Evolutionary conservation across 2,888 invertebrate genomes (phyloP), one percentile per base, ranked within the genome.

Genomic region (Drosophila macrospina): DNA sequence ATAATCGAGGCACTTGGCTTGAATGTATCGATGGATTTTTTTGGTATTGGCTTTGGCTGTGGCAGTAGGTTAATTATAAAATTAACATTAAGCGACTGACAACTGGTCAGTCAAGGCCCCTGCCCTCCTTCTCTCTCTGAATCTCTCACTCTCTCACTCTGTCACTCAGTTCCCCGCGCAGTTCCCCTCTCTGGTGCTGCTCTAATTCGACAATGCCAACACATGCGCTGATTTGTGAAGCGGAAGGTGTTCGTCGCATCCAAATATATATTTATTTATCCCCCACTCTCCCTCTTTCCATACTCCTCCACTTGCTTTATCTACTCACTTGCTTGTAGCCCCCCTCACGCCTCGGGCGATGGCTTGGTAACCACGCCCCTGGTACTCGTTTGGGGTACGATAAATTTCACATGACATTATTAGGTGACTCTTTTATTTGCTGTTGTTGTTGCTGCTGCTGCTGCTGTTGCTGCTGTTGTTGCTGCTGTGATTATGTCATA

Each of bases 331-430:
- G 54, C 61, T 76, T 61, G 47, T 65, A 70, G 42, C 55, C 42
- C 54, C 48, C 48, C 8, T 54, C 30, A 16, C 39, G 20, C 52
- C 16, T 39, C 8, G 5, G 28, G 39, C 52, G 51, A 28, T 28
- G 28, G 28, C 5, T 5, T 16, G 39, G 8, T 32, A 15, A 13
- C 64, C 74, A 77, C 77, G 69, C 80, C 84, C 65, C 63, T 60
- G 69, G 69, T 72, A 77, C 73, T 70, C 82, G 64, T 69, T 70
- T 59, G 63, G 70, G 70, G 74, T 70, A 81, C 78, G 79, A 78
- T 78, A 78, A 78, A 80, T 84, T 84, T 75, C 85, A 88, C 87
- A 84, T 85, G 84, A 88, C 85, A 85, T 85, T 85, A 88, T 86
- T 85, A 84, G 85, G 87, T 86, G 81, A 75, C 69, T 75, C 78